Percentiles rank a stretch among this genome's conserved stretches.
These are phyloP conservation scores for Aphelenchoides bicaudatus DNA, from an alignment of 2,888 invertebrate genomes.

Conservation along the genomic window DNA sequence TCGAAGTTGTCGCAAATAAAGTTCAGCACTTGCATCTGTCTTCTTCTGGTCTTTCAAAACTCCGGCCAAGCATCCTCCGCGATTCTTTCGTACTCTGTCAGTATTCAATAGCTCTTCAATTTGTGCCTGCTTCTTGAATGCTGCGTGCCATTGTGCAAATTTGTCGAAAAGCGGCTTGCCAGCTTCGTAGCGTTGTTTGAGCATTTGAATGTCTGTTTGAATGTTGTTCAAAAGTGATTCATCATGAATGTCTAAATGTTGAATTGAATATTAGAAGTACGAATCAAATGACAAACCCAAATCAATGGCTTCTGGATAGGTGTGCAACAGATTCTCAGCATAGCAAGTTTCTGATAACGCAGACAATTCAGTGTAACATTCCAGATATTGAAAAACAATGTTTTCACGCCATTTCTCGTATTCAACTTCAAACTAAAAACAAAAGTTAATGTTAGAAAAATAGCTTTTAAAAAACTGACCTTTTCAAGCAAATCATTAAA, in stretches of 20 bases:
- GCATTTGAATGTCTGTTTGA: neutral
- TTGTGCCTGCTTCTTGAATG: constrained; percentile 8
- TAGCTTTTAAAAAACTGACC: constrained; percentile 11
- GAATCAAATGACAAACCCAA: neutral
- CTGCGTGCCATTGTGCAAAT: constrained; percentile 3
- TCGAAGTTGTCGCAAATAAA: neutral
- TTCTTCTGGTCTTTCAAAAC: constrained; percentile 12
- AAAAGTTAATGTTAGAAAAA: constrained; percentile 14
- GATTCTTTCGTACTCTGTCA: constrained; percentile 11
- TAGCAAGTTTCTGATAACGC: constrained; percentile 17
- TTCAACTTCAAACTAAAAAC: constrained; percentile 22
- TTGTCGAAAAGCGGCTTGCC: neutral
- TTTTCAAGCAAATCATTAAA: constrained; percentile 6
- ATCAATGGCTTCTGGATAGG: neutral
- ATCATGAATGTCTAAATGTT: constrained; percentile 8
- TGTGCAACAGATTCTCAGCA: neutral
- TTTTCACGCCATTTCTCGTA: constrained; percentile 20
- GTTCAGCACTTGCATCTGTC: neutral
- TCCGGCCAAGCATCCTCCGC: constrained; percentile 11
- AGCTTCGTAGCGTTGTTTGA: constrained; percentile 8
- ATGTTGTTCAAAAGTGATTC: neutral
- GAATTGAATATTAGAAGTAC: neutral
- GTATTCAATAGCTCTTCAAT: constrained; percentile 17
- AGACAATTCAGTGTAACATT: constrained; percentile 16
- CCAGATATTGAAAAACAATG: constrained; percentile 12